Conservation (phyloP, 2,888 invertebrate species). For the Apamea anceps region DNA sequence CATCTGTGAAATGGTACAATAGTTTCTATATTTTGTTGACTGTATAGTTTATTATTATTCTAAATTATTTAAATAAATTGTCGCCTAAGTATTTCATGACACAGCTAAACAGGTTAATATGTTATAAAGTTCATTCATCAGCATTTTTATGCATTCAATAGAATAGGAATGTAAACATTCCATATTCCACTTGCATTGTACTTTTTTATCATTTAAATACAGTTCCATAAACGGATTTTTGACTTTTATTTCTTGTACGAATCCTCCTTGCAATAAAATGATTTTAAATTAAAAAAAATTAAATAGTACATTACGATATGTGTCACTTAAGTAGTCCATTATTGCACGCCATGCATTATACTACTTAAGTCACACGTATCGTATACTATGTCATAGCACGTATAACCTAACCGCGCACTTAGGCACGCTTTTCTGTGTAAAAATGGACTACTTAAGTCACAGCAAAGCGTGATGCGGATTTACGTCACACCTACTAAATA, state of each 20-base stretch:
- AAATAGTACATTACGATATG: too few species aligned
- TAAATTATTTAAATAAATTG: conserved; percentile 45
- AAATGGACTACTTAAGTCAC: too few species aligned
- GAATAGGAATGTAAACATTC: conserved; percentile 57
- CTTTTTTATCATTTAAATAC: conserved; percentile 48
- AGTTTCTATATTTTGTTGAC: conserved; percentile 20
- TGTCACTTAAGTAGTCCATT: too few species aligned
- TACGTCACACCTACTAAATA: background rate
- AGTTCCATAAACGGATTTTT: conserved; percentile 25
- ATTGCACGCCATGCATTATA: too few species aligned
- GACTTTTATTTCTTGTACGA: conserved; percentile 30
- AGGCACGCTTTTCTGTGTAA: too few species aligned
- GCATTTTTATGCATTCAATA: conserved; percentile 42
- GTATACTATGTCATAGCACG: too few species aligned
- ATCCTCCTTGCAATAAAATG: background rate
- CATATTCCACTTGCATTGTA: conserved; percentile 44
- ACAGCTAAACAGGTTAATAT: conserved; percentile 20
- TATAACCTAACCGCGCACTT: too few species aligned
- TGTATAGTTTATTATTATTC: conserved; percentile 20
- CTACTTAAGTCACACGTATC: too few species aligned
- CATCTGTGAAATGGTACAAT: conserved; percentile 23
- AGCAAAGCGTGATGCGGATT: too few species aligned
- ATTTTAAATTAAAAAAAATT: too few species aligned
- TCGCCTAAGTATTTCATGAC: conserved; percentile 28
- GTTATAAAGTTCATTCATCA: conserved; percentile 9